A percentile compares a stretch with the other conserved stretches of the same genome.
These are phyloP conservation scores for Archips crataeganus DNA, from an alignment of 2,888 invertebrate species.

Conservation along the genomic window DNA sequence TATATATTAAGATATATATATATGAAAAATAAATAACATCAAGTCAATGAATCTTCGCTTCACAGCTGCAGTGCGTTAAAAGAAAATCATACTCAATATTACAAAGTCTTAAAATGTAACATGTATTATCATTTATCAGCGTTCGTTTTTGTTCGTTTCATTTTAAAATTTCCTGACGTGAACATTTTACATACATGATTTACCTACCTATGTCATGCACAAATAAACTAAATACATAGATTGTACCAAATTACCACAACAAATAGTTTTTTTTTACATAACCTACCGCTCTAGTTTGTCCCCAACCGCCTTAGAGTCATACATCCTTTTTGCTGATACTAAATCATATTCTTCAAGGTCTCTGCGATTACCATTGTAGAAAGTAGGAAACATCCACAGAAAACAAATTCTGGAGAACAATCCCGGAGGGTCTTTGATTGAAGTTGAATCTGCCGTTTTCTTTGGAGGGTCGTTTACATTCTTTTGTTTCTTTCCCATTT, in stretches of 20 bases:
- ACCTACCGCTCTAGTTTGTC: constrained; percentile 87
- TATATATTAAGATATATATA: no score
- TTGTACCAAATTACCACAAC: neutral
- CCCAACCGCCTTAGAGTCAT: constrained; percentile 89
- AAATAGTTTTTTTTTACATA: constrained; percentile 33
- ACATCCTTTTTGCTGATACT: constrained; percentile 88
- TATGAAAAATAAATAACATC: no score
- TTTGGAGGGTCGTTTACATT: constrained; percentile 46
- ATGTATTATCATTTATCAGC: neutral
- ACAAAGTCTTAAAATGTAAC: neutral
- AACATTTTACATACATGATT: no score
- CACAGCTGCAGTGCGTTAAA: neutral
- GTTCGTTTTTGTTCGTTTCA: neutral
- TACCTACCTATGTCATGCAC: no score
- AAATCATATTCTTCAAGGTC: constrained; percentile 91
- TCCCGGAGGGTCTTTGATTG: constrained; percentile 63
- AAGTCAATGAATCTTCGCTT: neutral
- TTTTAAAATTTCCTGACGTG: no score
- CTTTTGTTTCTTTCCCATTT: constrained; percentile 46
- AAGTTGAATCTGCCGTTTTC: constrained; percentile 46
- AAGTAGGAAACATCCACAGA: constrained; percentile 92
- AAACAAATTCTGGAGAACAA: constrained; percentile 87
- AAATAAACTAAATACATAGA: no score
- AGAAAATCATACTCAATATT: neutral
- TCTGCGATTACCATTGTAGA: constrained; percentile 90